Conservation (phyloP, 1,140 invertebrate species). For the Scaptomyza hsui region DNA sequence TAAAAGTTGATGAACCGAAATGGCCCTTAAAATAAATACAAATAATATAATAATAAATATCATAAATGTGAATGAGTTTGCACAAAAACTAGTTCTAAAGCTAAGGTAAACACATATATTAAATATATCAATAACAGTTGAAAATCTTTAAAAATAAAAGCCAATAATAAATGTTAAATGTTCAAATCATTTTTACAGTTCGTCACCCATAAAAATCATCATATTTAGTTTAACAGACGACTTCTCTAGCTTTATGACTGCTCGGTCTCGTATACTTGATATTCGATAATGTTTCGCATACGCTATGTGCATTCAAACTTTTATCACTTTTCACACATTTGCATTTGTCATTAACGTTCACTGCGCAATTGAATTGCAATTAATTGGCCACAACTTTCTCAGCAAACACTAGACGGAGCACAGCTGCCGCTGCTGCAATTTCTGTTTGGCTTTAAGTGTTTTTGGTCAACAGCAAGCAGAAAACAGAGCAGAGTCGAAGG, state of each 20-base stretch:
- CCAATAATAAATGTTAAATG: no score
- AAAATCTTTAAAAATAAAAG: no score
- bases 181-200: no score
- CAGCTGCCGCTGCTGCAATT: neutral
- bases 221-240: neutral
- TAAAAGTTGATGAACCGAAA: conserved; percentile 23
- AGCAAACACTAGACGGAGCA: neutral
- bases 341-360: neutral
- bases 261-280: conserved; percentile 24
- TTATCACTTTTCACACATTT: conserved; percentile 7
- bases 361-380: conserved; percentile 32
- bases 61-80: conserved; percentile 1
- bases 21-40: neutral
- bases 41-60: neutral
- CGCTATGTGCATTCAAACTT: conserved; percentile 5
- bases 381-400: conserved; percentile 33
- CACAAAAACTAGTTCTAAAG: neutral
- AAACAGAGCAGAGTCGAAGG: no score
- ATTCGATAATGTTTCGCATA: conserved; percentile 19
- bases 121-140: no score
- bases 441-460: conserved; percentile 17
- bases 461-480: conserved; percentile 1
- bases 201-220: neutral
- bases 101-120: neutral
- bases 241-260: conserved; percentile 7